Percentiles rank a stretch among this genome's conserved stretches.
Conservation (phyloP, 2,113 vertebrate genomes). For the Paramisgurnus dabryanus region DNA sequence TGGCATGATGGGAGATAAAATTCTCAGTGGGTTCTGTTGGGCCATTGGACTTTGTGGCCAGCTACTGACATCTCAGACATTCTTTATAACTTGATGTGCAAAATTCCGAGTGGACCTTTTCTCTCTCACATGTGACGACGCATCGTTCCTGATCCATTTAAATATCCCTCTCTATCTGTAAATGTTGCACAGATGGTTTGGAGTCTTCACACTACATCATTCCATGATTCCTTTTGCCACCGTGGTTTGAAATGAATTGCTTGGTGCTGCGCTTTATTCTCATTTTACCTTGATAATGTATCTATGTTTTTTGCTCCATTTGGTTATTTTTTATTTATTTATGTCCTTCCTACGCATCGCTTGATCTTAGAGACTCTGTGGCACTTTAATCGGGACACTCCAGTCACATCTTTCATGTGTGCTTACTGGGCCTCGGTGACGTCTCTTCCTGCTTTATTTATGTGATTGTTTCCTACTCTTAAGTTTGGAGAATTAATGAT, state of each 20-base stretch:
- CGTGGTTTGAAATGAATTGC: constrained; percentile 39
- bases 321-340: constrained; percentile 30
- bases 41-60: constrained; percentile 38
- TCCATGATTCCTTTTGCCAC: constrained; percentile 9
- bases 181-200: constrained; percentile 28
- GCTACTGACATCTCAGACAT: constrained; percentile 17
- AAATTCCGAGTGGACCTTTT: constrained; percentile 29
- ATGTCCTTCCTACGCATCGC: constrained; percentile 1
- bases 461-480: not conserved
- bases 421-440: not conserved
- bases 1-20: constrained; percentile 54
- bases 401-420: not conserved
- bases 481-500: not conserved
- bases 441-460: constrained; percentile 13
- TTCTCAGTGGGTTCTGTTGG: not conserved
- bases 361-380: constrained; percentile 12
- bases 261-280: constrained; percentile 40
- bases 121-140: constrained; percentile 14
- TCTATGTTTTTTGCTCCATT: not conserved
- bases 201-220: not conserved
- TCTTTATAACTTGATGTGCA: not conserved
- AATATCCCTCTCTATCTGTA: constrained; percentile 39
- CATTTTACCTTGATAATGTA: constrained; percentile 14
- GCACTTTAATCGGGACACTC: constrained; percentile 28
- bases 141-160: not conserved